Conservation (phyloP, 2,888 invertebrate genomes). For the Aleiodes testaceus region DNA sequence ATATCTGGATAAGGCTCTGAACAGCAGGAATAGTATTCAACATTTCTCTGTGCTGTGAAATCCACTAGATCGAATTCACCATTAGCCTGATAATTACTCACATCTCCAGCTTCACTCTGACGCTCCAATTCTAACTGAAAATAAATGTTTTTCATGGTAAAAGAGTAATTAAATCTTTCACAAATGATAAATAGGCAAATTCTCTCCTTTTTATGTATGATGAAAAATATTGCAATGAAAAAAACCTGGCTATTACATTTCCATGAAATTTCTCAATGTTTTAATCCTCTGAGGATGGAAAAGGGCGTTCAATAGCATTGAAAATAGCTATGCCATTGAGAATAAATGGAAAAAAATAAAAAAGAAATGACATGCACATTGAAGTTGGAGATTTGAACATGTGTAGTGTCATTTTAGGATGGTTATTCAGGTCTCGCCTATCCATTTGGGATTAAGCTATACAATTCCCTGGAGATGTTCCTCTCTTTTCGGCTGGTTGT, state of each 20-base stretch:
- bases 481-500: not conserved
- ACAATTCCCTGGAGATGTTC: slow-evolving; percentile 2
- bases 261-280: too few relatives aligned
- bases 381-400: not conserved
- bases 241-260: too few relatives aligned
- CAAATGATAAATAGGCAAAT: not conserved
- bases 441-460: slow-evolving; percentile 33
- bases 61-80: slow-evolving; percentile 90
- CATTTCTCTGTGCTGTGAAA: slow-evolving; percentile 82
- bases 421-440: slow-evolving; percentile 13
- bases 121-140: slow-evolving; percentile 82
- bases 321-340: slow-evolving; percentile 7
- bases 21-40: slow-evolving; percentile 86
- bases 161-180: not conserved
- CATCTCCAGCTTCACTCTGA: slow-evolving; percentile 87
- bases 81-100: slow-evolving; percentile 92
- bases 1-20: slow-evolving; percentile 89
- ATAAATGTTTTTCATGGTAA: slow-evolving; percentile 7
- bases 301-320: slow-evolving; percentile 7
- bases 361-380: slow-evolving; percentile 4
- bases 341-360: not conserved
- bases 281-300: not conserved
- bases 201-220: too few relatives aligned
- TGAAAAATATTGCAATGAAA: too few relatives aligned
- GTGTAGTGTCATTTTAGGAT: slow-evolving; percentile 5